Conservation (phyloP, 2,888 invertebrate species). For the Acleris emargana region DNA sequence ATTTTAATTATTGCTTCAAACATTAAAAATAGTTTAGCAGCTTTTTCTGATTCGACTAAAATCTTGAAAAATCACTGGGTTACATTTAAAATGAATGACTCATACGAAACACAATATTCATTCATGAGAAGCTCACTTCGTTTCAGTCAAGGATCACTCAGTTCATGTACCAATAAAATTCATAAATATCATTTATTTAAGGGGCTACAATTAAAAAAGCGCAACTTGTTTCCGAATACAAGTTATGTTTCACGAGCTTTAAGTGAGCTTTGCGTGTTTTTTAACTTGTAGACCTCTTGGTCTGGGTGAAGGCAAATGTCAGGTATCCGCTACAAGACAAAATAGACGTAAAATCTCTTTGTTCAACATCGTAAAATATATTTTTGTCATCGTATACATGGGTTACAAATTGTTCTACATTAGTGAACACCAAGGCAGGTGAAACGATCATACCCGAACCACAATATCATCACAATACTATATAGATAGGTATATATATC, state of each 20-base stretch:
- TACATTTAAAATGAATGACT: constrained; percentile 10
- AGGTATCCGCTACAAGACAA: constrained; percentile 70
- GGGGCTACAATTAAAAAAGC: constrained; percentile 53
- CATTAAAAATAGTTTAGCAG: not conserved
- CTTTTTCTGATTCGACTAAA: constrained; percentile 19
- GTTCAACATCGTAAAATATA: constrained; percentile 82
- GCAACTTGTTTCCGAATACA: constrained; percentile 12
- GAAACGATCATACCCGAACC: constrained; percentile 67
- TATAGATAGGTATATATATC: constrained; percentile 70
- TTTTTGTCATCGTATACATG: constrained; percentile 79
- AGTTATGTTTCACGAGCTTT: constrained; percentile 8
- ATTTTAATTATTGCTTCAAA: constrained; percentile 1
- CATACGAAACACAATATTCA: constrained; percentile 51
- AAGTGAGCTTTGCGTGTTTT: constrained; percentile 32
- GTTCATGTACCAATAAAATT: constrained; percentile 40
- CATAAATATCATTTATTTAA: constrained; percentile 53
- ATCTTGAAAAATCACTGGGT: constrained; percentile 7
- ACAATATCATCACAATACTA: constrained; percentile 58
- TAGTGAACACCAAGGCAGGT: constrained; percentile 82
- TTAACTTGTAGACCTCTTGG: constrained; percentile 49
- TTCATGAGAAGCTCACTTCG: constrained; percentile 65
- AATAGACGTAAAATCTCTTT: constrained; percentile 80
- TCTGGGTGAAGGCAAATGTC: constrained; percentile 77
- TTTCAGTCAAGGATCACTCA: constrained; percentile 68
- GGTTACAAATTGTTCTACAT: constrained; percentile 82